These are phyloP conservation scores for Drosophila sordidapex DNA, from an alignment of 2,888 invertebrate species.

Conservation along the genomic window DNA sequence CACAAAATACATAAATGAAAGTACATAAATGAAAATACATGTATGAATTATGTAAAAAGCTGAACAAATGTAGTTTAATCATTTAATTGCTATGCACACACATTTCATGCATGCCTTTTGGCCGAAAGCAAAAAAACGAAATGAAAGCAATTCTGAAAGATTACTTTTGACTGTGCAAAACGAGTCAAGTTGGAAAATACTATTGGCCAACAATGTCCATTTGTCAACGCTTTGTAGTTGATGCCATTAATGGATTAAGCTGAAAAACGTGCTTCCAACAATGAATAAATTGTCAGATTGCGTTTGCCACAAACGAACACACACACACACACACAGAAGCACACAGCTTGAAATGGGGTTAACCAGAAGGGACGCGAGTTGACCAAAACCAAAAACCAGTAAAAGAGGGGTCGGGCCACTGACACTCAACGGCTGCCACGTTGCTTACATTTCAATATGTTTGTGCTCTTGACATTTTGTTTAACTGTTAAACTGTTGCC, in stretches of 20 bases:
- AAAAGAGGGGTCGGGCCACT: not conserved
- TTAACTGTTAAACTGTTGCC: slow-evolving; percentile 70
- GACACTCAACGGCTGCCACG: slow-evolving; percentile 33
- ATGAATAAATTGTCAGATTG: slow-evolving; percentile 78
- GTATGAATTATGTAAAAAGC: not conserved
- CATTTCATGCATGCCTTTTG: slow-evolving; percentile 2
- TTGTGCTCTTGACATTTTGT: slow-evolving; percentile 70
- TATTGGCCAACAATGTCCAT: slow-evolving; percentile 31
- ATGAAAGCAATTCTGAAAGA: slow-evolving; percentile 29
- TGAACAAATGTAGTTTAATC: slow-evolving; percentile 27
- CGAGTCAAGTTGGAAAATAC: slow-evolving; percentile 18
- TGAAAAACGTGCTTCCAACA: slow-evolving; percentile 50
- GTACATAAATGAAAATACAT: not conserved
- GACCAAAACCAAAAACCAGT: slow-evolving; percentile 34
- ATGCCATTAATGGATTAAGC: slow-evolving; percentile 64
- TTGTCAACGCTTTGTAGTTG: slow-evolving; percentile 62
- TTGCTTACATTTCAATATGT: slow-evolving; percentile 77
- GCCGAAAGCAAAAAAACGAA: slow-evolving; percentile 1
- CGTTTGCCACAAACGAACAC: slow-evolving; percentile 29
- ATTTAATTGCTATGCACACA: slow-evolving; percentile 29
- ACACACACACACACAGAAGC: slow-evolving; percentile 5
- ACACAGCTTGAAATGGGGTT: slow-evolving; percentile 43
- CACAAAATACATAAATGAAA: not conserved
- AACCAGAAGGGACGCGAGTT: slow-evolving; percentile 43
- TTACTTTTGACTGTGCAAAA: slow-evolving; percentile 29